Conservation (phyloP, 2,888 invertebrate species). For the Spatulosminthurus flaviceps region DNA sequence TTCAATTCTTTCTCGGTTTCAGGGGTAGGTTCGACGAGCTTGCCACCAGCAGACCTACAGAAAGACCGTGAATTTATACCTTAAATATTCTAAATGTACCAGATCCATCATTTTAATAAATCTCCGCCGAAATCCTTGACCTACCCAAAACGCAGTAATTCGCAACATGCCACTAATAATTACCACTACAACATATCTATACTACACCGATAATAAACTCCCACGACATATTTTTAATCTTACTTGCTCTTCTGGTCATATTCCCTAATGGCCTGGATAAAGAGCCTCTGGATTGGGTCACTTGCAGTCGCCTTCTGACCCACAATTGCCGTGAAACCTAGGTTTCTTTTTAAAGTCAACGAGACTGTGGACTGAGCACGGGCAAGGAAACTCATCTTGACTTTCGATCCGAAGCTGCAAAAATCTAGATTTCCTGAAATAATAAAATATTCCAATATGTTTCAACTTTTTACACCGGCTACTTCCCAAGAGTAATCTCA, state of each 20-base stretch:
- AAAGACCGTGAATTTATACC: too few species aligned
- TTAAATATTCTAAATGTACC: too few species aligned
- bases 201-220: too few species aligned
- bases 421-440: conserved; percentile 11
- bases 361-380: conserved; percentile 53
- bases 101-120: too few species aligned
- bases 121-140: too few species aligned
- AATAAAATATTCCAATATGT: not conserved
- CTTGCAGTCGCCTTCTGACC: conserved; percentile 74
- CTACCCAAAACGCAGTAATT: too few species aligned
- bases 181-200: too few species aligned
- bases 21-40: conserved; percentile 83
- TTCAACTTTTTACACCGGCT: too few species aligned
- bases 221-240: conserved; percentile 68
- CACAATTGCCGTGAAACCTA: conserved; percentile 77
- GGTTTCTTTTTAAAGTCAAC: conserved; percentile 69
- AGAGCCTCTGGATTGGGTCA: conserved; percentile 94
- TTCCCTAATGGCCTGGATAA: conserved; percentile 90
- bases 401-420: not conserved
- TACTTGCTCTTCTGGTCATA: conserved; percentile 88
- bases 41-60: conserved; percentile 78
- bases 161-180: not conserved
- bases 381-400: conserved; percentile 60
- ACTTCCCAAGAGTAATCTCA: too few species aligned
- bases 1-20: conserved; percentile 79